Conservation (phyloP, 2,797 vertebrate species). For the Sternarchorhynchus goeldii region DNA sequence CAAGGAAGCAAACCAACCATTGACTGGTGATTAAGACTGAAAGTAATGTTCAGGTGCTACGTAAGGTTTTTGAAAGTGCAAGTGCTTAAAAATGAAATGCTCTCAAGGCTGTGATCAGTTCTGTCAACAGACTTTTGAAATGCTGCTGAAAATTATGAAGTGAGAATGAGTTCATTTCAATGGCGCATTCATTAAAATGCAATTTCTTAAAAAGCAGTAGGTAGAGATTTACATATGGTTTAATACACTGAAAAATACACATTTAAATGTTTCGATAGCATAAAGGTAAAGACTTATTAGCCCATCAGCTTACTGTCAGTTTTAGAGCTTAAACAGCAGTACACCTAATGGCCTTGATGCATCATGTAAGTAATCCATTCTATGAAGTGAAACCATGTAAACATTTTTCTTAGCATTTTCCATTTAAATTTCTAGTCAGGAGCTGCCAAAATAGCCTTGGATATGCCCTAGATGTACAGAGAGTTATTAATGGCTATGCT, state of each 20-base stretch:
- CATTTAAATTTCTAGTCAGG: neutral
- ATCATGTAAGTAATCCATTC: neutral
- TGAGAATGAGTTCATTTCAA: too few relatives aligned
- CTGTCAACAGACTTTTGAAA: too few relatives aligned
- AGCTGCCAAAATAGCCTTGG: neutral
- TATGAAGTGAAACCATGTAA: neutral
- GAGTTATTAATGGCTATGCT: neutral
- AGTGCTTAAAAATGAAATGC: too few relatives aligned
- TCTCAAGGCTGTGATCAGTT: too few relatives aligned
- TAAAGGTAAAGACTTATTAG: too few relatives aligned
- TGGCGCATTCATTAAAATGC: too few relatives aligned
- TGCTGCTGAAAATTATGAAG: too few relatives aligned
- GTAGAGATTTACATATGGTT: too few relatives aligned
- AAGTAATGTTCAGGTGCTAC: neutral
- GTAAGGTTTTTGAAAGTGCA: too few relatives aligned
- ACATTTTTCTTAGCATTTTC: neutral
- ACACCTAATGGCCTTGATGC: neutral
- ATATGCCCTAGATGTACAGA: neutral
- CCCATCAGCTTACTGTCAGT: neutral
- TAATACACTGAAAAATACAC: too few relatives aligned
- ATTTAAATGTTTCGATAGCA: too few relatives aligned
- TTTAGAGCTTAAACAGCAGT: neutral
- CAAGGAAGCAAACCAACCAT: neutral
- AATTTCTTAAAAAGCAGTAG: too few relatives aligned
- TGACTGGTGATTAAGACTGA: neutral